Evolutionary conservation across 2,797 vertebrate genomes (phyloP).

Genomic region (Coregonus suidteri): DNA sequence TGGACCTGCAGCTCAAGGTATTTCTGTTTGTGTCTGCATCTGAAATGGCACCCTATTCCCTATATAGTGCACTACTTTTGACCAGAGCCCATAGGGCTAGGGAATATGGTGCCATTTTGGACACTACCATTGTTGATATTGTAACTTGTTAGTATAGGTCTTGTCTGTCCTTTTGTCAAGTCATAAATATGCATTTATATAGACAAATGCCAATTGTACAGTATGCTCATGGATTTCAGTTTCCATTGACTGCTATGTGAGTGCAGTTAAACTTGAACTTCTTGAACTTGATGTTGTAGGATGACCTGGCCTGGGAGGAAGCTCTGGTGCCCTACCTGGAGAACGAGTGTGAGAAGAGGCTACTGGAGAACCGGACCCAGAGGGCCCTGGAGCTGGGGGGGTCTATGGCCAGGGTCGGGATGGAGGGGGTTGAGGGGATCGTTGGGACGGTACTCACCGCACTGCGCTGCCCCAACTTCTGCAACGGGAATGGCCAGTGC

Average conservation of each 20-base stretch:
- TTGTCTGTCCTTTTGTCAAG: not conserved
- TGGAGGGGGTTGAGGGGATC: not conserved
- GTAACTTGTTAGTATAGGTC: not conserved
- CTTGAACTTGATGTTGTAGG: conserved; percentile 64
- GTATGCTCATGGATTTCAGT: not conserved
- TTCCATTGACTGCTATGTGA: not conserved
- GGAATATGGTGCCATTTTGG: too few relatives aligned
- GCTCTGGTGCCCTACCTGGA: conserved; percentile 76
- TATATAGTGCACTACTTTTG: too few relatives aligned
- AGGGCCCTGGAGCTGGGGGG: conserved; percentile 32
- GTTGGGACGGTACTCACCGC: conserved; percentile 55
- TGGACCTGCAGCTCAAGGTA: conserved; percentile 71
- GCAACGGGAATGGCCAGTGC: conserved; percentile 74
- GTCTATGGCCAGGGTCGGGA: not conserved
- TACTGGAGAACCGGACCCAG: conserved; percentile 69
- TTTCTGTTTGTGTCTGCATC: not conserved
- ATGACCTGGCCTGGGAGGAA: conserved; percentile 73
- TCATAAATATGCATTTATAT: too few relatives aligned
- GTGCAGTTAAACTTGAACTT: not conserved
- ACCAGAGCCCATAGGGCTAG: too few relatives aligned
- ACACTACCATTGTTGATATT: not conserved
- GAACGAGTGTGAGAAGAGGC: conserved; percentile 81
- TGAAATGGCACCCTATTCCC: too few relatives aligned
- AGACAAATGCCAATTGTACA: too few relatives aligned
- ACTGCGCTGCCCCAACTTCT: conserved; percentile 75